Evolutionary conservation across 2,888 invertebrate genomes (phyloP), one percentile per base, ranked within the genome.

Genomic region (Phania funesta): DNA sequence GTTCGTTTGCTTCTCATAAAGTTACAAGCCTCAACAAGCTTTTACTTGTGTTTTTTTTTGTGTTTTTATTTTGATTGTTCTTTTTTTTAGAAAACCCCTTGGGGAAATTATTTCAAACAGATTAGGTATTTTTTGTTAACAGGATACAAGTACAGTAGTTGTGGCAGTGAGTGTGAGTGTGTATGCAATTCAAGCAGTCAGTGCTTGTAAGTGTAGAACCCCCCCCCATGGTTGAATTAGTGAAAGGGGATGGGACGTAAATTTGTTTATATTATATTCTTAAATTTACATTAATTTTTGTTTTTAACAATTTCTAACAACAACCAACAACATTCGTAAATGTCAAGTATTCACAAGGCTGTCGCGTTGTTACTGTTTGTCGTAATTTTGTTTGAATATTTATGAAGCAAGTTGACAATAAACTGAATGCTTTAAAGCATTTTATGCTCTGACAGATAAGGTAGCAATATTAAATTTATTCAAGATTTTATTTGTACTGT

Each of bases 1-100:
- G 35, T 38, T 65, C 29, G 41, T 32, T 71, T 58, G 65, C 35
- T 52, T 46, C 22, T 41, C 73, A 67, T 68, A 54, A 54, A 35
- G 60, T 54, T 60, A 62, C 60, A 60, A 73, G 62, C 73, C 41
- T 54, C 54, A 77, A 62, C 73, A 73, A 77, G 67, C 48, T 54
- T 22, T 60, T 75, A 44, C 50, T 71, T 64, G 11, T 16, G 22
- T 26, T 58, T 11, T 24, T 29, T 32, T 60, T 58, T 24, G 1
- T 75, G 6, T 46, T 54, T 65, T 67, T 52, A 24, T 67, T 74
- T 74, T 75, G 26, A 54, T 67, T 56, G 41, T 54, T 56, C 22
- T 58, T 52, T 32, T 29, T 18, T 44, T 48, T 50, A 26, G 5
- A 24, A 77, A 68, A 56, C 32, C 73, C 76, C 77, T 50, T 62